These are phyloP conservation scores for Sciurus niger DNA, from an alignment of 2,113 vertebrate genomes.

Conservation along the genomic window DNA sequence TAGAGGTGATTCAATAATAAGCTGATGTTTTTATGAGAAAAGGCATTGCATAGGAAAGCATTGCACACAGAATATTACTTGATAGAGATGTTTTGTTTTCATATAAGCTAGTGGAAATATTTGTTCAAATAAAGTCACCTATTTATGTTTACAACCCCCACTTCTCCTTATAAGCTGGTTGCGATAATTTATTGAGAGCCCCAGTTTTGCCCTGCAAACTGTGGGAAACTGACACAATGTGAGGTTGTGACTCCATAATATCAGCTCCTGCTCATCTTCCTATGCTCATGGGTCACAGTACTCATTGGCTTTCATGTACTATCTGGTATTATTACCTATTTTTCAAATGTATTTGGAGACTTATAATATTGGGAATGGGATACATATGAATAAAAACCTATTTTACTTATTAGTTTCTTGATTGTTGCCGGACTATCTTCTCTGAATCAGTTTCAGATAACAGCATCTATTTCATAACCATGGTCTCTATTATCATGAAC, in stretches of 20 bases:
- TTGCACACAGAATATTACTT: neutral
- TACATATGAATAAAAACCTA: neutral
- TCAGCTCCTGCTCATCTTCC: neutral
- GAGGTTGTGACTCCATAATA: neutral
- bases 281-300: neutral
- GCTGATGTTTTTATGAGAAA: conserved; percentile 40
- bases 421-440: neutral
- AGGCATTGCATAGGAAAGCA: neutral
- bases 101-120: conserved; percentile 42
- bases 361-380: conserved; percentile 22
- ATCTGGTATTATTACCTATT: neutral
- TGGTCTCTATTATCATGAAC: neutral
- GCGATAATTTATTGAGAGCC: neutral
- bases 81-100: conserved; percentile 46
- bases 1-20: conserved; percentile 43
- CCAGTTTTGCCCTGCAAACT: neutral
- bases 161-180: neutral
- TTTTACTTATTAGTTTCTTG: conserved; percentile 38
- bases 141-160: conserved; percentile 11
- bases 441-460: neutral
- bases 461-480: neutral
- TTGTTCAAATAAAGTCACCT: neutral
- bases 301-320: neutral
- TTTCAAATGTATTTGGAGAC: conserved; percentile 49
- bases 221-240: neutral